A percentile compares a stretch with the other conserved stretches of the same genome.
phyloP scores from a whole-genome alignment of 1,140 invertebrate species.

The Zaprionus capensis region DNA sequence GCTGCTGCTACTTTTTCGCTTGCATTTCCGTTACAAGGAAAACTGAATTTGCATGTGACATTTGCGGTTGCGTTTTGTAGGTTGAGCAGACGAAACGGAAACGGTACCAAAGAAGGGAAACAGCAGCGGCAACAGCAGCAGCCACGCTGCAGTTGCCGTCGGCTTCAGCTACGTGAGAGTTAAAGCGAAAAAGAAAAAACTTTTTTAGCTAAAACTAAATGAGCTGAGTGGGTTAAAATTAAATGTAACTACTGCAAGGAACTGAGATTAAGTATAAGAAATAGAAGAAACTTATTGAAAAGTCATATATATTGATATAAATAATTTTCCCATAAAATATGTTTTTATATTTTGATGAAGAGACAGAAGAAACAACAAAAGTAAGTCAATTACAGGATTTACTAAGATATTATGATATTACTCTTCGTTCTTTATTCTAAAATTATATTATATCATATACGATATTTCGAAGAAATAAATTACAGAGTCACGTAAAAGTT shows the following conservation, averaged over 20 bases:
- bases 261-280: background rate
- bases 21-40: constrained; percentile 71
- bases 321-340: too few species aligned
- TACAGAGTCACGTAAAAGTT: too few species aligned
- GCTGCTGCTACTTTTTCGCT: constrained; percentile 58
- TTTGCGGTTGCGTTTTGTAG: constrained; percentile 51
- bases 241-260: constrained; percentile 12
- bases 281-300: background rate
- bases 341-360: too few species aligned
- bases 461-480: too few species aligned
- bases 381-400: too few species aligned
- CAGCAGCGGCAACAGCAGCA: background rate
- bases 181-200: constrained; percentile 33
- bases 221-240: background rate
- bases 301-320: background rate
- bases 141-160: constrained; percentile 10
- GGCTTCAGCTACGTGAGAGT: constrained; percentile 33
- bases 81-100: constrained; percentile 19
- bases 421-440: too few species aligned
- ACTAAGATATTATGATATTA: too few species aligned
- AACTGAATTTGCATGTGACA: constrained; percentile 70
- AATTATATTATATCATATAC: too few species aligned
- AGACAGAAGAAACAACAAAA: too few species aligned
- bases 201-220: constrained; percentile 18
- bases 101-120: background rate